phyloP scores from a whole-genome alignment of 2,888 invertebrate species.

The Dioctria linearis region DNA sequence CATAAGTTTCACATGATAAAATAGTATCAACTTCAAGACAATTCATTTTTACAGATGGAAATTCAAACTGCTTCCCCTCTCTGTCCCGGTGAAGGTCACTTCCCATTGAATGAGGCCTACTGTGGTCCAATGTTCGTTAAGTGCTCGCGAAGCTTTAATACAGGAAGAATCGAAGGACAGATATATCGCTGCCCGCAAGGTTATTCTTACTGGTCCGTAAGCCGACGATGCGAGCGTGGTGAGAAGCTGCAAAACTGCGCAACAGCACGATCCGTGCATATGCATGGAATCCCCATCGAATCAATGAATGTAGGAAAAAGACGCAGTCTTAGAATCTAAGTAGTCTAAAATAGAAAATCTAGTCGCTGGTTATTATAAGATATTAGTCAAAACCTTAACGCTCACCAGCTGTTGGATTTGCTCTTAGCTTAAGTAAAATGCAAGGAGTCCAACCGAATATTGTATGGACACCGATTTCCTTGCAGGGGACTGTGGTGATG shows the following conservation, averaged over 20 bases:
- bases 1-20: background rate
- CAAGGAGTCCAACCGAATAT: background rate
- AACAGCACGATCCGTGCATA: constrained; percentile 59
- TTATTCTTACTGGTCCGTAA: constrained; percentile 84
- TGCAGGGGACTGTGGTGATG: constrained; percentile 31
- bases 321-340: constrained; percentile 64
- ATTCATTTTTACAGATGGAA: constrained; percentile 74
- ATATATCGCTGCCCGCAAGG: constrained; percentile 84
- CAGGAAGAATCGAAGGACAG: constrained; percentile 76
- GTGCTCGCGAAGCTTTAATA: constrained; percentile 74
- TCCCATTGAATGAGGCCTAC: constrained; percentile 77
- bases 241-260: constrained; percentile 76
- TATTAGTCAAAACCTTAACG: constrained; percentile 10
- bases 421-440: background rate
- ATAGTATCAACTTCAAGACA: background rate
- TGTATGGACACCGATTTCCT: background rate
- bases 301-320: constrained; percentile 69
- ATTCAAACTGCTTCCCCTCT: constrained; percentile 73
- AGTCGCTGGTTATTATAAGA: background rate
- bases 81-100: constrained; percentile 80
- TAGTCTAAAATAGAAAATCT: background rate
- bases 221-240: constrained; percentile 81
- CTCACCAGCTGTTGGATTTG: constrained; percentile 13
- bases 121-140: constrained; percentile 83
- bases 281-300: constrained; percentile 67